Conservation (phyloP, 2,888 invertebrate species). For the Sarcophaga variegata region DNA sequence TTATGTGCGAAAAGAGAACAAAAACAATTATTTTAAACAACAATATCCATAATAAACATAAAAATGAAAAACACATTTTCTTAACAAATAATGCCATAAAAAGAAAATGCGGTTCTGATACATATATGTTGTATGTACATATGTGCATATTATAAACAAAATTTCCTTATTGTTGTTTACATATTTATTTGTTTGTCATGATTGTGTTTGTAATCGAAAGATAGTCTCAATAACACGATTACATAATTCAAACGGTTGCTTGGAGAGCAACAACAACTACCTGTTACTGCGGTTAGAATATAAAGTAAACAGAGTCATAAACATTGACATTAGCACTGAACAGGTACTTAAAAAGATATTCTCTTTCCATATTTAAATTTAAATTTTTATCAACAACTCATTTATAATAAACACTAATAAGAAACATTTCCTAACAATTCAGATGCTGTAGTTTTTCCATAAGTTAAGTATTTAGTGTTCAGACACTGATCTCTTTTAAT, state of each 20-base stretch:
- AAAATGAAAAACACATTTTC: conserved; percentile 22
- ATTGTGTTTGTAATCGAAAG: too few relatives aligned
- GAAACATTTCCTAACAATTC: too few relatives aligned
- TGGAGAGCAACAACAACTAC: conserved; percentile 20
- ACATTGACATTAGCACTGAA: neutral
- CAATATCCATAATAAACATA: neutral
- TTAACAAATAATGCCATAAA: conserved; percentile 6
- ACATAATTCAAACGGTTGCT: conserved; percentile 33
- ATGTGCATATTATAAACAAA: too few relatives aligned
- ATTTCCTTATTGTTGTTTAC: conserved; percentile 10
- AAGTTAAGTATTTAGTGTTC: too few relatives aligned
- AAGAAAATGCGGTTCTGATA: neutral
- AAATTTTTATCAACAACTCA: too few relatives aligned
- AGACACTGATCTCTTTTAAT: too few relatives aligned
- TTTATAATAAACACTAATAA: too few relatives aligned
- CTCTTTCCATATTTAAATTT: too few relatives aligned
- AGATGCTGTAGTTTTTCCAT: too few relatives aligned
- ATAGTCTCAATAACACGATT: conserved; percentile 21
- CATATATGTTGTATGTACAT: neutral
- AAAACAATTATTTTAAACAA: neutral
- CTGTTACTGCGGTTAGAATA: conserved; percentile 38
- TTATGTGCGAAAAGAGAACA: conserved; percentile 30
- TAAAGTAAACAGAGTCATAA: neutral
- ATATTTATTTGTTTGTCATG: neutral
- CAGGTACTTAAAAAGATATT: conserved; percentile 12